Evolutionary conservation across 2,797 vertebrate species (phyloP).

Genomic region (Amblyraja radiata): DNA sequence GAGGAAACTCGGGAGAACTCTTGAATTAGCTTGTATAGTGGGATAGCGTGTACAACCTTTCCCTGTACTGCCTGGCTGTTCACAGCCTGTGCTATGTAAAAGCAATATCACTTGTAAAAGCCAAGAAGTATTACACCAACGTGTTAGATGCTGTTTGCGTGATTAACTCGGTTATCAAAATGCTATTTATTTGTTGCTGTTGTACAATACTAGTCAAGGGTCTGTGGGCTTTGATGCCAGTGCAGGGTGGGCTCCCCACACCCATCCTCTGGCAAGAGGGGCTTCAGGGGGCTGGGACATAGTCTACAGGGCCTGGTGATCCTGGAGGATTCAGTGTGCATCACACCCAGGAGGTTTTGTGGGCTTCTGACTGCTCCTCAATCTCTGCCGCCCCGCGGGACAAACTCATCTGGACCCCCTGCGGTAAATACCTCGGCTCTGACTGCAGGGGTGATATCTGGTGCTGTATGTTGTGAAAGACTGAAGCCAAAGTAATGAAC

Average conservation of each 20-base stretch:
- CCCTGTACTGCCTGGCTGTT: not conserved
- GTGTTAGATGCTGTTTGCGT: not conserved
- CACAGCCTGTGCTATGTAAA: too few species aligned
- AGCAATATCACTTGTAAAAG: not conserved
- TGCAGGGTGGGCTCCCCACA: not conserved
- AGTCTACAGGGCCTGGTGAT: too few species aligned
- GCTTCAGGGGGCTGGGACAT: too few species aligned
- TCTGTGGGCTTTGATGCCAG: not conserved
- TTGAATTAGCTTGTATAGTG: too few species aligned
- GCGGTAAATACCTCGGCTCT: not conserved
- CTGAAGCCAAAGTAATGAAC: not conserved
- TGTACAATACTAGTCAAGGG: not conserved
- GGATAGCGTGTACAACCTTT: too few species aligned
- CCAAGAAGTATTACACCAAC: not conserved
- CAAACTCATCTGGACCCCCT: not conserved
- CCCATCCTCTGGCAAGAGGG: not conserved
- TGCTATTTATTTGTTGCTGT: not conserved
- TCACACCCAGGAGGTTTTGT: too few species aligned
- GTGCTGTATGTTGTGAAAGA: not conserved
- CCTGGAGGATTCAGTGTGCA: too few species aligned
- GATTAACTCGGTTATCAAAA: not conserved
- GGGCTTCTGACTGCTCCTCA: not conserved
- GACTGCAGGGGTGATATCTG: not conserved
- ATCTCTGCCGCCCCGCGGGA: not conserved
- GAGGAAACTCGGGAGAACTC: too few species aligned